Base-by-base conservation (phyloP, 2,888 invertebrate species). In the Phoenoteleia sp. region DNA sequence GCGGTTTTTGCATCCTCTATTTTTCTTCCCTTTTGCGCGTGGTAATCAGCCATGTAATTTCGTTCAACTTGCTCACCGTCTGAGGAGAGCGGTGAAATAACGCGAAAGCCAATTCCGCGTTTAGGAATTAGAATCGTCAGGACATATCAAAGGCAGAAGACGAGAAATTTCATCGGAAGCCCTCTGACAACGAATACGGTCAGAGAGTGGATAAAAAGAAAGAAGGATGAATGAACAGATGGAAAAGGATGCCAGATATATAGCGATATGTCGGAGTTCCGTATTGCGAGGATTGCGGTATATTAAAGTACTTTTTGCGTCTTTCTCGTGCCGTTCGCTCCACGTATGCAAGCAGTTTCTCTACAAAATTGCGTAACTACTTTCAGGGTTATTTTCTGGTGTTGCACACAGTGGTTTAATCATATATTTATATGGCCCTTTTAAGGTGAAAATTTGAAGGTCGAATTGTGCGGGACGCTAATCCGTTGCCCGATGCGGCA, bases 231-330 rank as follows among this genome's bases (percentile, higher is more conserved):
- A 87, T 15, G 69, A 56, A 56, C 52, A 52, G 80, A 71, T 84
- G 66, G 87, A 2, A n/a, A n/a, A n/a, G n/a, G n/a, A n/a, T n/a
- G n/a, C n/a, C n/a, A n/a, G n/a, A n/a, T n/a, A n/a, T n/a, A 84
- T 88, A 84, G 87, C 86, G 87, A 88, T 84, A 79, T 85, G 89
- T 90, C 90, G 88, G 92, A 92, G 92, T 91, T 91, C 87, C 89
- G 86, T 91, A 89, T 89, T 90, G 91, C 91, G 90, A 91, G 92
- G 91, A 92, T 92, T 92, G 90, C 89, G 88, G 90, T 91, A 90
- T 91, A 92, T 92, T 92, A 91, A 91, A 92, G 92, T 92, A 92
- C 92, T 92, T 92, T 92, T 91, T 89, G 88, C 88, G 87, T 88
- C 86, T 25, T 21, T 19, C 17, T 54, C 17, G 33, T 21, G 2